A percentile compares a stretch with the other conserved stretches of the same genome.
These are phyloP conservation scores for Seira musarum DNA, from an alignment of 2,888 invertebrate genomes.

Conservation along the genomic window DNA sequence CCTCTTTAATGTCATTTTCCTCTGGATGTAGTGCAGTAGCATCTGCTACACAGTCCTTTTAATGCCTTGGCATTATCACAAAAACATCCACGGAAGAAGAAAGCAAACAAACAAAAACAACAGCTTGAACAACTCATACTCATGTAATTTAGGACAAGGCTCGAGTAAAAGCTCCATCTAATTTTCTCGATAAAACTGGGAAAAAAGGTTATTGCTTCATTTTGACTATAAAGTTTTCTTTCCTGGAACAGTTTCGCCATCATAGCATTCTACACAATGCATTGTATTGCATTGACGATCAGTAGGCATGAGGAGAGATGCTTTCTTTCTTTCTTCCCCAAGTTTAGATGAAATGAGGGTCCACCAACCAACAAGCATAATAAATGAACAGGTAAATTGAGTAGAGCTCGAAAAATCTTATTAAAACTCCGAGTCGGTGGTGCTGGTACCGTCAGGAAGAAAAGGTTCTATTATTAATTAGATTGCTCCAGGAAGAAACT, in stretches of 20 bases:
- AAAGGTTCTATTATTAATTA: conserved; percentile 62
- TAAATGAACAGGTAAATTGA: conserved; percentile 43
- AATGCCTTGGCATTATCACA: not conserved
- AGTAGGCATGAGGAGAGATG: too few species aligned
- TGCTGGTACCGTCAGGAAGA: conserved; percentile 9
- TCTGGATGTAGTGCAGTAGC: not conserved
- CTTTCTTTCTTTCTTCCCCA: too few species aligned
- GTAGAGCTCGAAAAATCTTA: conserved; percentile 21
- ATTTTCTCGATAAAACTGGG: conserved; percentile 14
- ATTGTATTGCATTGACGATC: too few species aligned
- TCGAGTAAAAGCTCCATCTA: conserved; percentile 14
- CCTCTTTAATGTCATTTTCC: not conserved
- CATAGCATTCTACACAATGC: too few species aligned
- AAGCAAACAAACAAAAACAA: conserved; percentile 28
- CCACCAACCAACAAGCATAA: conserved; percentile 6
- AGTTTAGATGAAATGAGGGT: not conserved
- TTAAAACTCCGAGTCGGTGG: not conserved
- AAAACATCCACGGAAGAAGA: not conserved
- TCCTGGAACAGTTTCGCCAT: too few species aligned
- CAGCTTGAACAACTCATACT: not conserved
- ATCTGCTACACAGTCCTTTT: not conserved
- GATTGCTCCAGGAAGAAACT: conserved; percentile 58
- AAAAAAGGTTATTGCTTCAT: not conserved
- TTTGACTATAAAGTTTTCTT: not conserved
- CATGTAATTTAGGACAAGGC: not conserved